Evolutionary conservation across 2,888 invertebrate genomes (phyloP), one percentile per base, ranked within the genome.

Genomic region (Protonemura montana): DNA sequence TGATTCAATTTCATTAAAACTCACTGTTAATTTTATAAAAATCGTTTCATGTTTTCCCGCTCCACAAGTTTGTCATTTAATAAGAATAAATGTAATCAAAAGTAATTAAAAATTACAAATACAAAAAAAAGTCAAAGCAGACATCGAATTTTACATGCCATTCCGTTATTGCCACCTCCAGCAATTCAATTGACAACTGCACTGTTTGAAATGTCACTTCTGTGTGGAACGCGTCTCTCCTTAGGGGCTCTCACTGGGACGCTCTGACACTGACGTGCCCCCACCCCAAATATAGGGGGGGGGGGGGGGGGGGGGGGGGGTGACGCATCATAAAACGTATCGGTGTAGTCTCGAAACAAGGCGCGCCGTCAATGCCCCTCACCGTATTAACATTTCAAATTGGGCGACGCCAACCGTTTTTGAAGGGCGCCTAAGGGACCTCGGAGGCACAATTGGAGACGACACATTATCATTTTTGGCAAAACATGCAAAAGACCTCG

Each of bases 281-380:
- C 59, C 21, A 21, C 59, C 59, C 59, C 35, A 35, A 35, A 35
- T 7, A 2, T 13, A 21, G n/a, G n/a, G 35, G 35, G 35, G 42
- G 86, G 86, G 81, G 81, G 85, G 78, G 86, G 86, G 85, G 41
- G 25, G 82, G 80, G 21, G 82, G 84, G 86, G 86, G 83, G 87
- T 87, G 87, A 87, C 87, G 87, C 87, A 86, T 86, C 87, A 87
- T 87, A 86, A 87, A 87, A 87, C 87, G 86, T 84, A 87, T 87
- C 87, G 85, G 85, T 86, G 83, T 86, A 86, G 85, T 85, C 85
- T 85, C 87, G 76, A 82, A 85, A 85, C 86, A 85, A 81, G 85
- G 84, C 59, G 13, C 86, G 84, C 81, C 78, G 41, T 21, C 7
- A 29, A 27, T 7, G 42, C 59, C 87, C 86, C 86, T 85, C 42